These are phyloP conservation scores for Parazoanthus swiftii DNA, from an alignment of 92 coral and sea anemone species.

Conservation along the genomic window DNA sequence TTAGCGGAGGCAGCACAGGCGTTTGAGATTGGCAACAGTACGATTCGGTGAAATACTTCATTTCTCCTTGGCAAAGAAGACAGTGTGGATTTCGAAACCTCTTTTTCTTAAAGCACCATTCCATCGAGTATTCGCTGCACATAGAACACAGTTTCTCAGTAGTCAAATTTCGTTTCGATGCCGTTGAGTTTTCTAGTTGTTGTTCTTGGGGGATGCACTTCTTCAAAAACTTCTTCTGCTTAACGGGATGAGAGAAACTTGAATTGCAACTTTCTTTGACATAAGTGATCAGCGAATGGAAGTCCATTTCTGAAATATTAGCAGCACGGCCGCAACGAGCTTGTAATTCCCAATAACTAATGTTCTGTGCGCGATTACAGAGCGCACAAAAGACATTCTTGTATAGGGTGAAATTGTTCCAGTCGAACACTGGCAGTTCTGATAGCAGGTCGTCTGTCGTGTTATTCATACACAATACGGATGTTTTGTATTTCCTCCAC, in stretches of 20 bases:
- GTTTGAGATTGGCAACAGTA: background rate
- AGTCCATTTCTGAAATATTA: background rate
- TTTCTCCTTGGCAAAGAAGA: constrained; percentile 30
- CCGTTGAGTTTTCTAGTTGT: background rate
- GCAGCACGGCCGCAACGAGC: background rate
- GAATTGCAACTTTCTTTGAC: constrained; percentile 27
- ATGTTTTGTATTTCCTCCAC: background rate
- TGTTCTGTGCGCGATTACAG: constrained; percentile 20
- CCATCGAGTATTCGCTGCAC: constrained; percentile 17
- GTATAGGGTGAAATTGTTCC: constrained; percentile 2
- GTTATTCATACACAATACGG: constrained; percentile 2
- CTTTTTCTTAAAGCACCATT: constrained; percentile 18
- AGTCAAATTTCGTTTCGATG: background rate
- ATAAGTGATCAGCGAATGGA: background rate
- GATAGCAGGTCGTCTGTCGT: constrained; percentile 21
- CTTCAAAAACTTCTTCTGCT: constrained; percentile 6
- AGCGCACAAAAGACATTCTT: constrained; percentile 38
- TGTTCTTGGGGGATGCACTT: constrained; percentile 27
- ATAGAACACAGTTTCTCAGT: background rate
- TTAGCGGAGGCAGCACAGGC: constrained; percentile 8
- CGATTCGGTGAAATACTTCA: background rate
- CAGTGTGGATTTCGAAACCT: constrained; percentile 39
- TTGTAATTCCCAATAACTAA: constrained; percentile 14
- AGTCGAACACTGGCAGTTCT: constrained; percentile 24
- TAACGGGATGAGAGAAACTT: constrained; percentile 3